Evolutionary conservation across 2,888 invertebrate genomes (phyloP).

Genomic region (Hydrotaea cyrtoneurina): DNA sequence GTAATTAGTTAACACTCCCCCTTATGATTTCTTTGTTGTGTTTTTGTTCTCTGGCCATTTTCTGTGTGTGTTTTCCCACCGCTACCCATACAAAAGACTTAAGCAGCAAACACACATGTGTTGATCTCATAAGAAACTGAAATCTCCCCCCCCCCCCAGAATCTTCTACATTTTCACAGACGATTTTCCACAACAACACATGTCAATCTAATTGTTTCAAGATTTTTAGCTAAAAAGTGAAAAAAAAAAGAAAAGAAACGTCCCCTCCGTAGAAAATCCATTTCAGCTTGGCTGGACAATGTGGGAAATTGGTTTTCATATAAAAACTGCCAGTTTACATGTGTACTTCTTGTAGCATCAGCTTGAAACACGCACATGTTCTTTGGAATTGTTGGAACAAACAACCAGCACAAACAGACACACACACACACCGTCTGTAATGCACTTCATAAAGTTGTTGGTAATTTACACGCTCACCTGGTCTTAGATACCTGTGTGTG

Average conservation of each 20-base stretch:
- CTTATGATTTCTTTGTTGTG: not conserved
- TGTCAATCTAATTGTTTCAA: constrained; percentile 15
- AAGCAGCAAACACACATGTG: constrained; percentile 51
- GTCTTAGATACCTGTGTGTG: not conserved
- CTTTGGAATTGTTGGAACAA: not conserved
- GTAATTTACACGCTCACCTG: constrained; percentile 19
- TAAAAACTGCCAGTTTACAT: constrained; percentile 3
- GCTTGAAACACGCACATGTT: constrained; percentile 37
- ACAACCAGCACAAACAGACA: too few species aligned
- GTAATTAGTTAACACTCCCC: not conserved
- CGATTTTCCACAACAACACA: constrained; percentile 27
- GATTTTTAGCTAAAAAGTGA: constrained; percentile 6
- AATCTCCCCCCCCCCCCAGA: constrained; percentile 12
- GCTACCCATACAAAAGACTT: constrained; percentile 59
- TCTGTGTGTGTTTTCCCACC: constrained; percentile 15
- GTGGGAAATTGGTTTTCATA: constrained; percentile 39
- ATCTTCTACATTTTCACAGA: too few species aligned
- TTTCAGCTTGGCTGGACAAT: not conserved
- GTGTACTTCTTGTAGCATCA: not conserved
- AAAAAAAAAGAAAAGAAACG: too few species aligned
- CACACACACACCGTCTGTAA: not conserved
- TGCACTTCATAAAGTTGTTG: constrained; percentile 12
- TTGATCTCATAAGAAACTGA: not conserved
- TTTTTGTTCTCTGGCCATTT: not conserved
- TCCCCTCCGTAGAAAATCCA: constrained; percentile 5